Evolutionary conservation across 2,797 vertebrate species (phyloP).

Genomic region (Acrocephalus scirpaceus): DNA sequence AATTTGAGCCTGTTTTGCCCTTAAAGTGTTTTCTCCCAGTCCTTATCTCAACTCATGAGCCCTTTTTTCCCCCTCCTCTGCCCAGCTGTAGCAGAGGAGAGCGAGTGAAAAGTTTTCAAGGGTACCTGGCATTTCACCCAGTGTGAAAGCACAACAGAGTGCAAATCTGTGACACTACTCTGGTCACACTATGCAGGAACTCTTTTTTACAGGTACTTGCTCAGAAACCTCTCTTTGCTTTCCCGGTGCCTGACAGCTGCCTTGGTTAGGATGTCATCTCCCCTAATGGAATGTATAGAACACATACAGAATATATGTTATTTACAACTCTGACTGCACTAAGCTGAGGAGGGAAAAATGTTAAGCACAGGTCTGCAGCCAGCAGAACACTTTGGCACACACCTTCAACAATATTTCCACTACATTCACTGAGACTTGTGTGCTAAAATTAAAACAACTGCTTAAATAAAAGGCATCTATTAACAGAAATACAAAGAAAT

Average conservation of each 20-base stretch:
- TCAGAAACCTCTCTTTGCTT: not conserved
- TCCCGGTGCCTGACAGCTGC: not conserved
- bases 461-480: not conserved
- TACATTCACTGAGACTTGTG: not conserved
- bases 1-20: not conserved
- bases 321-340: not conserved
- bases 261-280: not conserved
- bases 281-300: rapidly evolving
- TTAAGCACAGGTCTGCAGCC: not conserved
- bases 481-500: not conserved
- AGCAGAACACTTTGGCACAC: not conserved
- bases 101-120: not conserved
- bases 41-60: not conserved
- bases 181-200: rapidly evolving
- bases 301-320: rapidly evolving
- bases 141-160: not conserved
- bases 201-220: not conserved
- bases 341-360: not conserved
- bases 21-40: not conserved
- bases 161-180: not conserved
- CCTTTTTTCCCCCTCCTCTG: not conserved
- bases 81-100: not conserved
- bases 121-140: not conserved
- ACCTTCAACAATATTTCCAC: not conserved
- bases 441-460: not conserved